Percentiles rank a stretch among this genome's conserved stretches.
Conservation (phyloP, 2,888 invertebrate species). For the Lissocephala sabroskyi region DNA sequence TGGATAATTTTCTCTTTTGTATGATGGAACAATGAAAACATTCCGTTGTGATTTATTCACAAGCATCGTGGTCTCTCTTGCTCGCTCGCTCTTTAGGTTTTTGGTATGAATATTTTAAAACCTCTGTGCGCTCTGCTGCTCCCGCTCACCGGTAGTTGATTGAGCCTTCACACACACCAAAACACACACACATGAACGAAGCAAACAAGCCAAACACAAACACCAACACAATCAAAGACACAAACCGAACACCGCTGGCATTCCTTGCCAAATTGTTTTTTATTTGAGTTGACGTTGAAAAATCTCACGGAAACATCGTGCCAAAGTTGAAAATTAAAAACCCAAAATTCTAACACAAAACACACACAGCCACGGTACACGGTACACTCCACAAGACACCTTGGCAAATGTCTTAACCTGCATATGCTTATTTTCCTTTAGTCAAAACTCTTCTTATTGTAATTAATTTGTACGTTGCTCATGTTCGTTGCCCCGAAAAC, state of each 20-base stretch:
- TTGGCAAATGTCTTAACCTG: constrained; percentile 45
- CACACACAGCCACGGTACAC: constrained; percentile 17
- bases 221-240: background rate
- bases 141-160: constrained; percentile 34
- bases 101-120: constrained; percentile 43
- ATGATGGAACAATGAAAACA: constrained; percentile 43
- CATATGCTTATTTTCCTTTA: constrained; percentile 28
- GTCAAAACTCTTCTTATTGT: constrained; percentile 31
- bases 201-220: background rate
- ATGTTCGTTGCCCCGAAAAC: constrained; percentile 5
- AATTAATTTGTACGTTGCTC: constrained; percentile 35
- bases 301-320: no score
- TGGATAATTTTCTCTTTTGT: constrained; percentile 48
- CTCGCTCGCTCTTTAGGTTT: constrained; percentile 5
- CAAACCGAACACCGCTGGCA: background rate
- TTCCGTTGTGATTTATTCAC: constrained; percentile 50
- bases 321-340: background rate
- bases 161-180: constrained; percentile 23
- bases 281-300: no score
- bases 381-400: constrained; percentile 17
- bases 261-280: background rate
- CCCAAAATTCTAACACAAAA: constrained; percentile 10
- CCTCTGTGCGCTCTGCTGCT: constrained; percentile 4
- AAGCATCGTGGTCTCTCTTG: constrained; percentile 4
- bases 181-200: constrained; percentile 3